Evolutionary conservation across 2,888 invertebrate genomes (phyloP), one percentile per base, ranked within the genome.

Genomic region (Dolichopus griseipennis): DNA sequence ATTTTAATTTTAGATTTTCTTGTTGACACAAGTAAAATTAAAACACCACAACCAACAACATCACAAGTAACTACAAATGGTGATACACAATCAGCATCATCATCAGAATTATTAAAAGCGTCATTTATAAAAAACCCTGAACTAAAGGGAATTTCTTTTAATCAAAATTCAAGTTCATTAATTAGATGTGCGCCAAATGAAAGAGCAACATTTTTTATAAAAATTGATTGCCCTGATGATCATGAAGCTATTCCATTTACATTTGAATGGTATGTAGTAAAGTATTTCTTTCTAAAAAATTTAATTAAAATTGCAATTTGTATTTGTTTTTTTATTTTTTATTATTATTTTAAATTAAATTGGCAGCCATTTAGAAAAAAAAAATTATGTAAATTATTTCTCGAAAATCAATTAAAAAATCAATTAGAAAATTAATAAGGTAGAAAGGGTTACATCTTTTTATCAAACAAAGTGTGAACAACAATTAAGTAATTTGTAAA

Each of bases 191-290:
- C 78, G 71, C 77, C 79, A 70, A 79, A 79, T 71, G 80, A 81
- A 71, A 76, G 80, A 70, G 81, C 81, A 63, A 80, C 79, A 68
- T 78, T 81, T 70, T 81, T 81, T 71, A 77, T 81, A 63, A 81
- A 81, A 75, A 78, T 81, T 73, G 80, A 81, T 73, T 78, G 79
- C 72, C 76, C 76, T 68, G 79, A 78, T 66, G 74, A 77, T 69
- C 74, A 75, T 63, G 76, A 76, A 68, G 76, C 77, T 65, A 72
- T 79, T 73, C 81, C 81, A 68, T 75, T 81, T 66, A 78, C 77
- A 75, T 81, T 81, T 71, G 79, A 79, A 72, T 81, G 80, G 80
- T 81, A 76, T 79, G 80, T 77, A 70, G 27, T 10, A n/a, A n/a
- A 65, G 27, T 10, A 20, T 21, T 61, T 8, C n/a, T 20, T 62